phyloP scores from a whole-genome alignment of 2,113 vertebrate species.

The Lepus americanus region DNA sequence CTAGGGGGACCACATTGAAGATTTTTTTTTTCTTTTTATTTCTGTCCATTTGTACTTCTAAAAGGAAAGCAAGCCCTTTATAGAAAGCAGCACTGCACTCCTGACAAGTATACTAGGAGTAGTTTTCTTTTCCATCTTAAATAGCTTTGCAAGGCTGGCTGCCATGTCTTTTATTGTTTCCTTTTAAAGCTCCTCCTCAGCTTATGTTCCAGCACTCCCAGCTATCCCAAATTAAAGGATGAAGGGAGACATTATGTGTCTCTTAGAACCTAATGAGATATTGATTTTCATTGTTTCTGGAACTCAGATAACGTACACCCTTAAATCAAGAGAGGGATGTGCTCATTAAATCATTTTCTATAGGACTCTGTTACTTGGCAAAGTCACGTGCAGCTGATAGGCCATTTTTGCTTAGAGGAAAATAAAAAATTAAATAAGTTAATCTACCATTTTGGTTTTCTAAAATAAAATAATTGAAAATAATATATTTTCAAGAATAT shows the following conservation, averaged over 20 bases:
- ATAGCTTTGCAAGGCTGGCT: neutral
- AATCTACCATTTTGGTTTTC: neutral
- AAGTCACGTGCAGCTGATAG: neutral
- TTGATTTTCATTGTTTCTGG: slow-evolving; percentile 47
- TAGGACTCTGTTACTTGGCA: neutral
- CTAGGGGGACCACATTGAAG: neutral
- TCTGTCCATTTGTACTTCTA: neutral
- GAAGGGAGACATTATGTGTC: slow-evolving; percentile 19
- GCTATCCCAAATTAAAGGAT: slow-evolving; percentile 34
- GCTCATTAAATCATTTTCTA: neutral
- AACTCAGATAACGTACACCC: slow-evolving; percentile 27
- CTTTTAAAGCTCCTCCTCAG: neutral
- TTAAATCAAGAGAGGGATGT: slow-evolving; percentile 13
- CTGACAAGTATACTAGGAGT: neutral
- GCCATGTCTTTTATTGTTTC: neutral
- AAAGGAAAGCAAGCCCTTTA: neutral
- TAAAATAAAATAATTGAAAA: slow-evolving; percentile 43
- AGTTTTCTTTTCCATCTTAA: neutral
- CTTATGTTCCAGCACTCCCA: neutral
- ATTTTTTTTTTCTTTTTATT: neutral
- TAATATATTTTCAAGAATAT: slow-evolving; percentile 39
- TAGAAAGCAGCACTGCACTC: neutral
- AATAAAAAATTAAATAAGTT: neutral
- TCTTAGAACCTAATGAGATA: slow-evolving; percentile 55
- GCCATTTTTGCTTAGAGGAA: neutral